Conservation (phyloP, 1,140 invertebrate genomes). For the Cepaea nemoralis region DNA sequence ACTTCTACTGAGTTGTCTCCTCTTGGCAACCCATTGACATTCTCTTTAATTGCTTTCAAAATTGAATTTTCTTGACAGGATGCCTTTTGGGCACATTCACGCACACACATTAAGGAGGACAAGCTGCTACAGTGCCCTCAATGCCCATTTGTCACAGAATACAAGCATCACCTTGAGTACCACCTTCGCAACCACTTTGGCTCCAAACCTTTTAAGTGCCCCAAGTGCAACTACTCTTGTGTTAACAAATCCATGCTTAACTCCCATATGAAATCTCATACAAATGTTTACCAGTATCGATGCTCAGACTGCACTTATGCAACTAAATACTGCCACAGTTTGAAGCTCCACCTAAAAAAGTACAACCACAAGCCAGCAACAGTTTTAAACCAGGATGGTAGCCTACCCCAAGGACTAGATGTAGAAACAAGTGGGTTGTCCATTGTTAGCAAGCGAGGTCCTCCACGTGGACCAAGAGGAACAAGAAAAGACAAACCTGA, state of each 20-base stretch:
- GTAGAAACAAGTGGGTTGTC: constrained; percentile 63
- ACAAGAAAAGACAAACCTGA: constrained; percentile 60
- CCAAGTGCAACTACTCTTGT: constrained; percentile 80
- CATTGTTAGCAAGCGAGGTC: constrained; percentile 65
- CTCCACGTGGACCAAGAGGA: constrained; percentile 69
- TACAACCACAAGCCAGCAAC: constrained; percentile 82
- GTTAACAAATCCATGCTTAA: constrained; percentile 99
- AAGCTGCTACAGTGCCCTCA: constrained; percentile 90
- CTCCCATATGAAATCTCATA: constrained; percentile 98
- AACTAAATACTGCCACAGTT: constrained; percentile 97
- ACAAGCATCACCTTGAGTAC: constrained; percentile 98
- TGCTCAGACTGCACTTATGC: constrained; percentile 96
- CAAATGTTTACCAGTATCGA: constrained; percentile 94
- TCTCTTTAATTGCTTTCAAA: not conserved
- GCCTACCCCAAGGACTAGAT: constrained; percentile 65
- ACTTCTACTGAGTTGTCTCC: too few relatives aligned
- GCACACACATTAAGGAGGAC: constrained; percentile 91
- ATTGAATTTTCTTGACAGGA: constrained; percentile 66
- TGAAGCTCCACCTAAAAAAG: constrained; percentile 95
- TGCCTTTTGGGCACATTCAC: constrained; percentile 91
- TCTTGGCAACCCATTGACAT: too few relatives aligned
- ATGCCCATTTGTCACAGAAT: constrained; percentile 98
- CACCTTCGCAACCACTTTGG: constrained; percentile 93
- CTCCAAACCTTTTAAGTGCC: constrained; percentile 96
- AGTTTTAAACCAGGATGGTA: constrained; percentile 70